Evolutionary conservation across 1,140 invertebrate genomes (phyloP).

Genomic region (Atta texana): DNA sequence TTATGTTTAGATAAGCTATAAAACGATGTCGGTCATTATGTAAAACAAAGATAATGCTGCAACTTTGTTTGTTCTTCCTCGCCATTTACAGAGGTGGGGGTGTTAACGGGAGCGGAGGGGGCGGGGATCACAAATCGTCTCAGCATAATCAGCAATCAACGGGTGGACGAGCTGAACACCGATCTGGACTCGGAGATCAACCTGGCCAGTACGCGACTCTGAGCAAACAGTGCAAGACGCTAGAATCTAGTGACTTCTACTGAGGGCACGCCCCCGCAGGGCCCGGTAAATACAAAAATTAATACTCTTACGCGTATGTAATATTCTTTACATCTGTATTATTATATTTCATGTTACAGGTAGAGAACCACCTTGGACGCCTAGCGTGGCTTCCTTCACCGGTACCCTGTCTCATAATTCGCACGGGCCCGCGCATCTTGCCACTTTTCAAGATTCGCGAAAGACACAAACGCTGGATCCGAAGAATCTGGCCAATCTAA

Average conservation of each 20-base stretch:
- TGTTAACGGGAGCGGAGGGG: constrained; percentile 84
- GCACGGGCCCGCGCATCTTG: constrained; percentile 83
- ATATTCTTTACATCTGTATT: not conserved
- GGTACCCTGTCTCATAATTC: constrained; percentile 84
- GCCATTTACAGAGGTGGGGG: constrained; percentile 85
- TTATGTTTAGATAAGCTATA: constrained; percentile 57
- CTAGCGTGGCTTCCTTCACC: constrained; percentile 84
- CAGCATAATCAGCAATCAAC: constrained; percentile 86
- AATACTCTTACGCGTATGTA: not conserved
- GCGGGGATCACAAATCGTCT: constrained; percentile 84
- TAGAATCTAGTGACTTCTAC: constrained; percentile 97
- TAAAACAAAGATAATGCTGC: constrained; percentile 80
- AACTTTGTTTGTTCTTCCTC: constrained; percentile 82
- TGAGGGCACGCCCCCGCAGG: constrained; percentile 90
- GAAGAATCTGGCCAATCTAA: constrained; percentile 84
- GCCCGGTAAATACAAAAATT: constrained; percentile 78
- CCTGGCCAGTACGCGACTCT: constrained; percentile 95
- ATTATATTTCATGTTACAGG: constrained; percentile 71
- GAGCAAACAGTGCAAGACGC: constrained; percentile 97
- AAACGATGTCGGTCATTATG: constrained; percentile 23
- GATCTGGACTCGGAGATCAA: constrained; percentile 86
- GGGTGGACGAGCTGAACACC: constrained; percentile 86
- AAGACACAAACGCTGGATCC: constrained; percentile 85
- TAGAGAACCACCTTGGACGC: constrained; percentile 85
- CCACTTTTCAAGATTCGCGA: constrained; percentile 84